Evolutionary conservation across 2,888 invertebrate species (phyloP), one percentile per base, ranked within the genome.

Genomic region (Brachypalpus laphriformis): DNA sequence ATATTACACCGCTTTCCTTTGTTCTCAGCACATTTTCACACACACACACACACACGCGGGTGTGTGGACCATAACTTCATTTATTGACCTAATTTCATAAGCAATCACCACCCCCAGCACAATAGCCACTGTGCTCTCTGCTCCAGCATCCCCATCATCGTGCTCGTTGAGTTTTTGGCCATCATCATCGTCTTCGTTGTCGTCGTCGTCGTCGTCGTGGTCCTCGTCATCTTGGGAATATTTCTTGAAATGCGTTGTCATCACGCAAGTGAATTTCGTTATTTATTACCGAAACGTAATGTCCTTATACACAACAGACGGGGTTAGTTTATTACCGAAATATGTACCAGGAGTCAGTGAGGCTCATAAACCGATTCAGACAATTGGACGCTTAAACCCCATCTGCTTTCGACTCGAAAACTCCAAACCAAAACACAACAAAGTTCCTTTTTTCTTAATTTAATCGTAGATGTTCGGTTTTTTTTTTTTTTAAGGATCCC

Each of bases 81-180:
- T 85, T 85, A 85, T 85, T 81, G 83, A 85, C 83, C 83, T 71
- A 85, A 85, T 85, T 85, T 85, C 81, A 80, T 75, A 85, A 80
- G 83, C 80, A 83, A 80, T 83, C 83, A 54, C 82, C 66, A 71
- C 72, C 72, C 57, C 66, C 16, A 37, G 7, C 37, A 37, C 37
- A 25, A 25, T 25, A 25, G 25, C 25, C 25, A 45, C 56, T n/a
- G n/a, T n/a, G n/a, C n/a, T n/a, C 31, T 61, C 74, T 59, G 18
- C 42, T 16, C 47, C 51, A 59, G 3, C 31, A 37, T 47, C 65
- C 16, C 34, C 61, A 57, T 56, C 34, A 57, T 71, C 49, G 47
- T 37, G 71, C 51, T 31, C 45, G 14, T 65, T 34, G 63, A 56
- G 16, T 59, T 63, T 49, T 72, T 61, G 51, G 18, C 28, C 28